Conservation (phyloP, 2,888 invertebrate species). For the Drepanosiphum platanoidis region DNA sequence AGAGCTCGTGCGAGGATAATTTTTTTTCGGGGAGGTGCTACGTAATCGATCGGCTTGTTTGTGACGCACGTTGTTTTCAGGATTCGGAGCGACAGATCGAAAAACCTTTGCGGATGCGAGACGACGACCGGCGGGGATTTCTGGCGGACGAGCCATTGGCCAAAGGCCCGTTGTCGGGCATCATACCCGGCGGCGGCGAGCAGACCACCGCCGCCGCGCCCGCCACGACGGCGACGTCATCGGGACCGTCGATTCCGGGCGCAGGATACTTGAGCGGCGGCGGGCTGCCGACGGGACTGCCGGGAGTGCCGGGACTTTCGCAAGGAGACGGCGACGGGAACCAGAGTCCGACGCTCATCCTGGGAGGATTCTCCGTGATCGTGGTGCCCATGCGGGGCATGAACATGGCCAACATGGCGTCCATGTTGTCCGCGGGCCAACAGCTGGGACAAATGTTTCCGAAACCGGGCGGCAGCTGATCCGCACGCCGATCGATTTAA, state of each 20-base stretch:
- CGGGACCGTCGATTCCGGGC: background rate
- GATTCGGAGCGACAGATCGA: background rate
- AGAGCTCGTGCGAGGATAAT: too few species aligned
- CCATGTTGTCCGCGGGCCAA: constrained; percentile 57
- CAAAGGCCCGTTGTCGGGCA: constrained; percentile 16
- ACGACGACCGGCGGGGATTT: background rate
- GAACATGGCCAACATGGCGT: constrained; percentile 49
- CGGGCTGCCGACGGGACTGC: background rate
- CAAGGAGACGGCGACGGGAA: background rate
- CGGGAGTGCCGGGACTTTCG: background rate
- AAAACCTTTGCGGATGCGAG: too few species aligned
- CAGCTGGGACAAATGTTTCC: constrained; percentile 58
- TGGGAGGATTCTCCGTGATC: constrained; percentile 62
- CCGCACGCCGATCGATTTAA: too few species aligned
- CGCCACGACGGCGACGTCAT: background rate
- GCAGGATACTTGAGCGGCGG: background rate
- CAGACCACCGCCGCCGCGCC: background rate
- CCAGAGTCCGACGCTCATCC: constrained; percentile 42
- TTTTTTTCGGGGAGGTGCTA: background rate
- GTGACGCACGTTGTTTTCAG: background rate
- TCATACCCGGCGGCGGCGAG: constrained; percentile 8
- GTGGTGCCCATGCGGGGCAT: constrained; percentile 59
- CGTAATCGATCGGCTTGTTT: background rate
- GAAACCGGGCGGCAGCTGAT: constrained; percentile 18
- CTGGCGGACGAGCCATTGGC: background rate